Evolutionary conservation across 2,113 vertebrate species (phyloP).

Genomic region (Corvus hawaiiensis): DNA sequence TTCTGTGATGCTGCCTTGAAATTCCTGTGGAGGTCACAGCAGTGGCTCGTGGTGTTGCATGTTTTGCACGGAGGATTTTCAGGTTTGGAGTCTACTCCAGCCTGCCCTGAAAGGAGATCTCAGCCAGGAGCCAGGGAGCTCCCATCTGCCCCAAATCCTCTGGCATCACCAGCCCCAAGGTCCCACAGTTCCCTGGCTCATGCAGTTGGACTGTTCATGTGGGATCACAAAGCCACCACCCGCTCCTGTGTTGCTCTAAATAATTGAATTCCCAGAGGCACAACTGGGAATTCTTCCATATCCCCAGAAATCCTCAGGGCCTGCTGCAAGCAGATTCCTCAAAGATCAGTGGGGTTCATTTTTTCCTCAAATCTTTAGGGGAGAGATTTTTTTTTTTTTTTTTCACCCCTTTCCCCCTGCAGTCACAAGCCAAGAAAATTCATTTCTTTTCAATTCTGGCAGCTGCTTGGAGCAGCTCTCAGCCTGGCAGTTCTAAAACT

Average conservation of each 20-base stretch:
- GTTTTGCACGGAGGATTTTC: background rate
- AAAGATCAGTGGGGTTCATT: background rate
- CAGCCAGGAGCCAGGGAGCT: background rate
- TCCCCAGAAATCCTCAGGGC: background rate
- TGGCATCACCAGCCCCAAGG: background rate
- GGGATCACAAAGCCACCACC: background rate
- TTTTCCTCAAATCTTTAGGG: background rate
- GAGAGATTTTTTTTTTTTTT: background rate
- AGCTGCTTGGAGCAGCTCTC: background rate
- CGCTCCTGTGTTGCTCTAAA: fast-evolving
- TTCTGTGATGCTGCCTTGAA: background rate
- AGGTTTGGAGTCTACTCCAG: background rate
- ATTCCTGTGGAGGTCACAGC: background rate
- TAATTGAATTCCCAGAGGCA: background rate
- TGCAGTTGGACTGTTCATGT: background rate
- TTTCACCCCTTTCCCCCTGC: background rate
- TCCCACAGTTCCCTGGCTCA: background rate
- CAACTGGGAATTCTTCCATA: background rate
- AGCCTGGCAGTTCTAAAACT: background rate
- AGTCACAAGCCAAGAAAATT: background rate
- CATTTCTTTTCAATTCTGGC: background rate
- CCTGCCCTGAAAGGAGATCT: background rate
- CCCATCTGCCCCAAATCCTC: background rate
- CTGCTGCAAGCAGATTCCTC: background rate
- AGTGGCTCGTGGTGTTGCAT: fast-evolving